Conservation (phyloP, 2,113 vertebrate genomes). For the Bothrops jararaca region DNA sequence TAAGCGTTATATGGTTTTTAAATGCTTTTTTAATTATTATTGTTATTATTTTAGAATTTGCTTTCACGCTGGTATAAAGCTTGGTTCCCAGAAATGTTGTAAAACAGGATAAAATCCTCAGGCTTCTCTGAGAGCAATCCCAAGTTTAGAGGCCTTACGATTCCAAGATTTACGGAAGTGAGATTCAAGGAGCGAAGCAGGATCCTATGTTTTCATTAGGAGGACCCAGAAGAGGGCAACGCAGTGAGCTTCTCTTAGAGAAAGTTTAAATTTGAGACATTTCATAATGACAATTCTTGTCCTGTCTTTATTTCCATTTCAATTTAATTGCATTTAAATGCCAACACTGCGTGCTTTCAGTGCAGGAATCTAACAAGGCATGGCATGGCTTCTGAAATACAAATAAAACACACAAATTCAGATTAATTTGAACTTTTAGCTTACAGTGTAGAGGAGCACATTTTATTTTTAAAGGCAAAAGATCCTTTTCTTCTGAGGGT, state of each 20-base stretch:
- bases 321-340: neutral
- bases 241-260: conserved; percentile 27
- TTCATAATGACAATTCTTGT: conserved; percentile 29
- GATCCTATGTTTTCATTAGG: conserved; percentile 36
- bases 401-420: neutral
- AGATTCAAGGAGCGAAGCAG: conserved; percentile 35
- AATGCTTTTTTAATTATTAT: neutral
- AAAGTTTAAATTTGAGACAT: conserved; percentile 30
- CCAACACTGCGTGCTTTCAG: neutral
- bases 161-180: conserved; percentile 41
- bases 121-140: conserved; percentile 32
- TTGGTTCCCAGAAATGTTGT: conserved; percentile 25
- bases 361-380: rapidly evolving
- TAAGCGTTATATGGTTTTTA: conserved; percentile 17
- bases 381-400: neutral
- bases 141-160: conserved; percentile 29
- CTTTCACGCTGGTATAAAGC: conserved; percentile 38
- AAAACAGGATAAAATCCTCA: conserved; percentile 61
- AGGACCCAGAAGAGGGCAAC: conserved; percentile 30
- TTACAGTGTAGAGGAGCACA: neutral
- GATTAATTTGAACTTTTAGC: neutral
- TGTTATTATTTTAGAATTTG: conserved; percentile 26
- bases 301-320: conserved; percentile 30
- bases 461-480: neutral
- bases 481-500: neutral